Evolutionary conservation across 2,797 vertebrate species (phyloP).

Genomic region (Lophotriccus pileatus): DNA sequence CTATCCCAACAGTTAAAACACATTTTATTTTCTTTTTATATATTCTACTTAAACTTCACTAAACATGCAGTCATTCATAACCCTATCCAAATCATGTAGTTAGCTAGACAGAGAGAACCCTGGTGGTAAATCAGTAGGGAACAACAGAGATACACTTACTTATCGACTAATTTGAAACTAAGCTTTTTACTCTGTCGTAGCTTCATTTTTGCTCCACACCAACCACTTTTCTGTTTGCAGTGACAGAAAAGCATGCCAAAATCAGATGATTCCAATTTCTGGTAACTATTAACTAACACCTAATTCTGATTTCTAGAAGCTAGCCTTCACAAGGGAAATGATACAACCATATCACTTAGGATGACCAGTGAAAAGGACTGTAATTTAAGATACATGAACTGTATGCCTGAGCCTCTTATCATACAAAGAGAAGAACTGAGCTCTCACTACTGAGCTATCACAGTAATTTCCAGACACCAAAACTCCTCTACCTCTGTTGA

Average conservation of each 20-base stretch:
- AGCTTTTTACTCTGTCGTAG: neutral
- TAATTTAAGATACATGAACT: neutral
- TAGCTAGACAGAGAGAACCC: neutral
- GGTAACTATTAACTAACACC: neutral
- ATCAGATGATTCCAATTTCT: neutral
- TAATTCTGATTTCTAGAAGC: neutral
- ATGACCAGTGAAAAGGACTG: neutral
- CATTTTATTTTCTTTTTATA: neutral
- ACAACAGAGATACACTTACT: neutral
- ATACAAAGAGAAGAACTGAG: neutral
- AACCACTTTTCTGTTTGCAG: neutral
- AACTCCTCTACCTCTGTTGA: neutral
- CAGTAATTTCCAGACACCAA: neutral
- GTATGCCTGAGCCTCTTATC: neutral
- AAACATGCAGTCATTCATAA: neutral
- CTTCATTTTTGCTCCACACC: neutral
- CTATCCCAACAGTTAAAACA: neutral
- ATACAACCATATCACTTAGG: neutral
- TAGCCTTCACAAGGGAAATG: neutral
- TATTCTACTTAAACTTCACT: neutral
- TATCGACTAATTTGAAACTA: neutral
- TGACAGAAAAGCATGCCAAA: neutral
- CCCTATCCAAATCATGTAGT: neutral
- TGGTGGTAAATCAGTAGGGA: neutral
- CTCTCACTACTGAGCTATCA: neutral